Base-by-base conservation (phyloP, 1,140 invertebrate species). In the Lepidurus packardi region DNA sequence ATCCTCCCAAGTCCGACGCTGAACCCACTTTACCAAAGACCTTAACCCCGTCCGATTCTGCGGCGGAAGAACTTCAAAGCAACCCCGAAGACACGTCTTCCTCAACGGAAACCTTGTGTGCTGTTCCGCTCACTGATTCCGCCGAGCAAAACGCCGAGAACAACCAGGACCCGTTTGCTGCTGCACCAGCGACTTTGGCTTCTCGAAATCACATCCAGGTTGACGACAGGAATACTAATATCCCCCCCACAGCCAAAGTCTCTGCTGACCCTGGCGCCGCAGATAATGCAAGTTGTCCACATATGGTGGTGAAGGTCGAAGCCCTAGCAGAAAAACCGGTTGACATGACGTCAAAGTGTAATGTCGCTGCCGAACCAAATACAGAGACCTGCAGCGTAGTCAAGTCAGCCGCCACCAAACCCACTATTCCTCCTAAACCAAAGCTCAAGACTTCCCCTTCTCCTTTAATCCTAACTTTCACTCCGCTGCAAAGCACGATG, bases 91-190 rank as follows among this genome's bases (percentile, higher is more conserved):
- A 75, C 34, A 43, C 34, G 34, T 25, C 24, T 76, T 76, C 75
- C 4, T 25, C 43, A 43, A 78, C 78, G 16, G 78, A 78, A 78
- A 78, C 78, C 11, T 25, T 78, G 73, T 78, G 78, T 73, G 78
- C 74, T 2, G 78, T 74, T 43, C 75, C 75, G 24, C 75, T 77
- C 16, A 21, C 47, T 16, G 75, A 77, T 25, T 34, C 47, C 13
- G 24, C 24, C 16, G 75, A 77, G 24, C 41, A 5, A 44, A 47
- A 47, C 10, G 34, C 47, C 47, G 47, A 21, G 8, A 45, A 47
- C 11, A 41, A 34, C 34, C 34, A 8, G 42, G 44, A 16, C 41
- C 76, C 34, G 44, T 44, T 43, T n/a, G 25, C 24, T 43, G 73
- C 25, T 75, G 53, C 44, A 41, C 21, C 41, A 44, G 45, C 24